Evolutionary conservation across 1,140 invertebrate species (phyloP).

Genomic region (Trinorchestia longiramus): DNA sequence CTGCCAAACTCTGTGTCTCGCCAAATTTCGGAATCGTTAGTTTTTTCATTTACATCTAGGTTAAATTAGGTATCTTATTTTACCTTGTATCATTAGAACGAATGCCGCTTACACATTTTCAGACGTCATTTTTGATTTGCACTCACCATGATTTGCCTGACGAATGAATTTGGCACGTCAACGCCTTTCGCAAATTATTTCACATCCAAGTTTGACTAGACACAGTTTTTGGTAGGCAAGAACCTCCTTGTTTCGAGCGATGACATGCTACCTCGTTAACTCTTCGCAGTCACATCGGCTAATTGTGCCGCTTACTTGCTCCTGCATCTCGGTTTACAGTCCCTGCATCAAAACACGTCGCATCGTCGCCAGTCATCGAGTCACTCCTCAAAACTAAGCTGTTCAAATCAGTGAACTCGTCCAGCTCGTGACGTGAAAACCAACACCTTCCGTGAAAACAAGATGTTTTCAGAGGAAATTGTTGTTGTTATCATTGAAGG

Average conservation of each 20-base stretch:
- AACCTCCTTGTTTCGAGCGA: not conserved
- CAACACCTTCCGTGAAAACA: not conserved
- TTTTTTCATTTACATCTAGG: not conserved
- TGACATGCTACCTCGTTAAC: constrained; percentile 8
- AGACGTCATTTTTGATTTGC: not conserved
- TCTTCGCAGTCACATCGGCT: constrained; percentile 16
- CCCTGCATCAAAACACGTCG: not conserved
- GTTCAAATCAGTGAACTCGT: not conserved
- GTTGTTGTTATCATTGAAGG: not conserved
- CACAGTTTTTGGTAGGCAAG: not conserved
- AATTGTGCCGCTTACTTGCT: constrained; percentile 3
- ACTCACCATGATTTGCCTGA: not conserved
- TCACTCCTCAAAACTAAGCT: not conserved
- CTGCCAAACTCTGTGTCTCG: not conserved
- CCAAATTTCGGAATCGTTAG: not conserved
- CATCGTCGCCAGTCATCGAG: not conserved
- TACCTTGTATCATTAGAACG: not conserved
- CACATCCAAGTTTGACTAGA: not conserved
- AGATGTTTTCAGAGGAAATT: not conserved
- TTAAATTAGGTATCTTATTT: not conserved
- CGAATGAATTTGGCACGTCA: not conserved
- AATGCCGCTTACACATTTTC: too few relatives aligned
- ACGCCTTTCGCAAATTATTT: not conserved
- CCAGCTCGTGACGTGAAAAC: not conserved
- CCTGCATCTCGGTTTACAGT: not conserved